These are phyloP conservation scores for Ondatra zibethicus DNA, from an alignment of 2,113 vertebrate species.

Conservation along the genomic window DNA sequence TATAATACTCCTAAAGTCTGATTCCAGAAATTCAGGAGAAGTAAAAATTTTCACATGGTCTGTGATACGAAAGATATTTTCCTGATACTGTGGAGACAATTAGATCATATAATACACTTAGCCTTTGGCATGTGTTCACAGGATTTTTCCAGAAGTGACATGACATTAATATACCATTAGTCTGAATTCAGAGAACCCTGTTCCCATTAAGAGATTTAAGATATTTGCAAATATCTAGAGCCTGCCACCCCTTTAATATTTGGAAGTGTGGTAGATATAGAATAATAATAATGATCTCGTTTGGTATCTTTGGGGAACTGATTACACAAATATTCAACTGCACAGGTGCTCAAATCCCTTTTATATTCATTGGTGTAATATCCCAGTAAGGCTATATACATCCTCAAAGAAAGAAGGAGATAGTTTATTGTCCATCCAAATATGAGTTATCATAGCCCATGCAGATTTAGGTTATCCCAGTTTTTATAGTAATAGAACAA, in stretches of 20 bases:
- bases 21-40: not conserved
- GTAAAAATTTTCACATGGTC: not conserved
- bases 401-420: not conserved
- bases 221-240: not conserved
- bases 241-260: not conserved
- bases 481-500: not conserved
- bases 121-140: not conserved
- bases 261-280: not conserved
- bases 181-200: not conserved
- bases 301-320: not conserved
- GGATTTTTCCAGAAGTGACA: not conserved
- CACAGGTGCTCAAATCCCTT: not conserved
- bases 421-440: not conserved
- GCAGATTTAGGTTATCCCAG: not conserved
- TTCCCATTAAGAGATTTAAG: not conserved
- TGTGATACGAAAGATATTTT: not conserved
- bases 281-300: not conserved
- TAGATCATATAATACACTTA: not conserved
- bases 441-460: not conserved
- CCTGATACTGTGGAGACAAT: not conserved
- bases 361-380: not conserved
- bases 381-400: not conserved
- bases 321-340: not conserved
- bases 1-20: not conserved
- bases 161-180: not conserved